Evolutionary conservation across 2,888 invertebrate species (phyloP), one percentile per base, ranked within the genome.

Genomic region (Gibbula magus): DNA sequence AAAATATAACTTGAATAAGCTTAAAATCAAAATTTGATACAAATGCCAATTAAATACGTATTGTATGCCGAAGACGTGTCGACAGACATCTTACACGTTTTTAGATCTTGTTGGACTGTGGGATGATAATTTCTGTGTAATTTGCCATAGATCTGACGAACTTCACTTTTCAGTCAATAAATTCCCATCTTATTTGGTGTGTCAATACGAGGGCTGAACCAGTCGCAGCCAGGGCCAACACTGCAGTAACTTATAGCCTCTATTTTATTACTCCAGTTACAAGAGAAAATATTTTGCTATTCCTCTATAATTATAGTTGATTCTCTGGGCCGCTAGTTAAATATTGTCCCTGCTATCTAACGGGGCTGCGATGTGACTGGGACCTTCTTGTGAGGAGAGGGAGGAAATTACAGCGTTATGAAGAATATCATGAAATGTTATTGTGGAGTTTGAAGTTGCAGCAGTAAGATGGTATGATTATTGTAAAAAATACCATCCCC

Each of bases 271-370:
- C 82, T 82, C 77, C 75, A 25, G 80, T 82, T 79, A 77, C 79
- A 45, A 77, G 74, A 16, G 66, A 81, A 76, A 81, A 81, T 81
- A 81, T 79, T 81, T 73, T 79, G 32, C 79, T 79, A 82, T 82
- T 79, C 77, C 79, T 39, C 56, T 66, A 77, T 78, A 79, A 82
- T 82, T 77, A 82, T 79, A 61, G 79, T 52, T 77, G 76, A 77
- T 79, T 79, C 77, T 77, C 79, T 74, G 39, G 77, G 67, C 77
- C 29, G 77, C 67, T 74, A 75, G 79, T 82, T 75, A 78, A 82
- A 82, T 79, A 82, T 82, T 79, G 39, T 78, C 70, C 70, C 54
- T 35, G 74, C 51, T 77, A 77, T 81, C 77, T 77, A 79, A 53
- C 66, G 74, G 53, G 51, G 54, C 77, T 35, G 73, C 18, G 16